Conservation (phyloP, 1,140 invertebrate species). For the Gyrodactylus bullatarudis region DNA sequence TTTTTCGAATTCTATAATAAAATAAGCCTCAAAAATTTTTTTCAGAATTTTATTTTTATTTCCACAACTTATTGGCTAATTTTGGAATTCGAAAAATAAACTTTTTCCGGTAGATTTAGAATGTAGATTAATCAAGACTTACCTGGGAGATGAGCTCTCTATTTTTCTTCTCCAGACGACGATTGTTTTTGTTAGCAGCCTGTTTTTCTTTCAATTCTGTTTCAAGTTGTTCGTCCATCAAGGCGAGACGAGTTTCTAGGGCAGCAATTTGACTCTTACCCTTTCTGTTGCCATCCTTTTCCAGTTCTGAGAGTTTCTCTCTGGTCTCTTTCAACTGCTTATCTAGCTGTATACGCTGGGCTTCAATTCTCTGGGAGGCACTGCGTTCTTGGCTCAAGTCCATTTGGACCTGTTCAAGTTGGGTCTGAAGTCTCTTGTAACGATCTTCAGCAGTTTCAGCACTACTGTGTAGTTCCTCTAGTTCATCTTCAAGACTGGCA, state of each 20-base stretch:
- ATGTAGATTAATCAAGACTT: neutral
- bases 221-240: conserved; percentile 2
- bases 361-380: neutral
- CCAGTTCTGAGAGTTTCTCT: conserved; percentile 2
- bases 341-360: neutral
- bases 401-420: conserved; percentile 4
- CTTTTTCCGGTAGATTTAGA: too few relatives aligned
- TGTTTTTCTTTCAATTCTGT: neutral
- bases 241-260: neutral
- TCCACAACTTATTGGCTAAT: too few relatives aligned
- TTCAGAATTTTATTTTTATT: too few relatives aligned
- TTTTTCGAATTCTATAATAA: too few relatives aligned
- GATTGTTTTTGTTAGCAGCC: neutral
- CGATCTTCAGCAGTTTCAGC: neutral
- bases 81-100: too few relatives aligned
- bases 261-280: neutral
- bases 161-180: neutral
- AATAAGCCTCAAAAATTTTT: too few relatives aligned
- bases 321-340: neutral
- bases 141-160: neutral
- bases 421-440: neutral
- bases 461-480: neutral
- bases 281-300: neutral
- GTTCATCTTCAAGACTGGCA: neutral
- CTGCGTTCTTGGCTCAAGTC: conserved; percentile 1